phyloP scores from a whole-genome alignment of 2,797 vertebrate genomes.

The Vireo griseus region DNA sequence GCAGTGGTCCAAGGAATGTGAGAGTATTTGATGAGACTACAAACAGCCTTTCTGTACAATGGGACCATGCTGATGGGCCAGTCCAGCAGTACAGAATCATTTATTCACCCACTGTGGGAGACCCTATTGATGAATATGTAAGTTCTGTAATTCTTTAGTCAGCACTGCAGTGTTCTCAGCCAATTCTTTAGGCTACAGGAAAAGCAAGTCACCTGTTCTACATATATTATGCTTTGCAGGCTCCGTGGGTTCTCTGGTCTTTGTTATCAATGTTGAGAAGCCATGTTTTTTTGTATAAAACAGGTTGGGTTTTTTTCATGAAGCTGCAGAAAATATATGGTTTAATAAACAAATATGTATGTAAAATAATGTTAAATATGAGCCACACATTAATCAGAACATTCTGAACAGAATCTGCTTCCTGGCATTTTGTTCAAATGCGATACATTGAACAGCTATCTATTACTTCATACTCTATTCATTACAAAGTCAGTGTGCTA shows the following conservation, averaged over 20 bases:
- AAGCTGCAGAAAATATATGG: not conserved
- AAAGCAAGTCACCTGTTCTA: not conserved
- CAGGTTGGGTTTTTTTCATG: not conserved
- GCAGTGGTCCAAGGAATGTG: conserved; percentile 89
- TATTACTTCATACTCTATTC: not conserved
- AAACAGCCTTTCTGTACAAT: conserved; percentile 88
- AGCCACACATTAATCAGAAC: not conserved
- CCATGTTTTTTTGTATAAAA: not conserved
- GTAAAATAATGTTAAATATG: not conserved
- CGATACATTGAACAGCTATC: not conserved
- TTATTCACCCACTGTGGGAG: conserved; percentile 87
- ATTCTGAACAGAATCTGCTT: not conserved
- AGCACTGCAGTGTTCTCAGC: not conserved
- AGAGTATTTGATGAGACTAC: conserved; percentile 91
- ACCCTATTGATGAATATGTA: conserved; percentile 92
- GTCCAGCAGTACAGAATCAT: conserved; percentile 90
- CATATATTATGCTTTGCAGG: not conserved
- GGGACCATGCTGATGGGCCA: conserved; percentile 95
- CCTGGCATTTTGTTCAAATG: not conserved
- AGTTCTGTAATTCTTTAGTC: conserved; percentile 59
- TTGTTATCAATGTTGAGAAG: not conserved
- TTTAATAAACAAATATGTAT: not conserved
- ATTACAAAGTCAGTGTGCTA: not conserved
- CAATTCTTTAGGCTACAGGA: not conserved
- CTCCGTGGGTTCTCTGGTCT: not conserved